These are phyloP conservation scores for Elephantulus edwardii DNA, from an alignment of 2,113 vertebrate genomes.

Conservation along the genomic window DNA sequence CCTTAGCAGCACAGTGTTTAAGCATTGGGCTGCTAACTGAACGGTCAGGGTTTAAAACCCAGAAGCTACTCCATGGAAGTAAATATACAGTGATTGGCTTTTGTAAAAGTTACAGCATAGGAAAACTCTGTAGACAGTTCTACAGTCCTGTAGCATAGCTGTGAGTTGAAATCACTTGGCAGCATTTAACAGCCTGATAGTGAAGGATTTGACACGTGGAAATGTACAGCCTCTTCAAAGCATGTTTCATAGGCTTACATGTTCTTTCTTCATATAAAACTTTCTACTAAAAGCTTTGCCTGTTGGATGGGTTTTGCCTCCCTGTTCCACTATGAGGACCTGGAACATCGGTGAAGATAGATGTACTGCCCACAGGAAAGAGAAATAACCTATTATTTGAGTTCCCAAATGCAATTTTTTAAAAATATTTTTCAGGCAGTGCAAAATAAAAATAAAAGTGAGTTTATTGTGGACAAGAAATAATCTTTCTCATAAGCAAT, in stretches of 20 bases:
- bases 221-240: neutral
- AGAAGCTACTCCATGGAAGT: neutral
- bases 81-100: neutral
- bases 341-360: slow-evolving; percentile 37
- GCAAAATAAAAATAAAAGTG: slow-evolving; percentile 9
- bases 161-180: neutral
- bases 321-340: slow-evolving; percentile 2
- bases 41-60: neutral
- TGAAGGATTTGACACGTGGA: neutral
- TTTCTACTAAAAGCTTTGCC: neutral
- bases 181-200: neutral
- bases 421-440: slow-evolving; percentile 47
- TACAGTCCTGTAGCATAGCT: neutral
- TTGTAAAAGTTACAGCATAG: neutral
- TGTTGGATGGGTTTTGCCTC: neutral
- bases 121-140: neutral
- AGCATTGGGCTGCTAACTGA: neutral
- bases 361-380: slow-evolving; percentile 44
- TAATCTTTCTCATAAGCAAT: slow-evolving; percentile 54
- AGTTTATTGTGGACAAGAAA: slow-evolving; percentile 42
- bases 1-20: neutral
- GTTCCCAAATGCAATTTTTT: slow-evolving; percentile 40
- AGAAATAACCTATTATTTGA: slow-evolving; percentile 32
- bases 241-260: neutral
- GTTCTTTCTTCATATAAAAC: neutral